Evolutionary conservation across 2,113 vertebrate genomes (phyloP), one percentile per base, ranked within the genome.

Genomic region (Oreochromis aureus): DNA sequence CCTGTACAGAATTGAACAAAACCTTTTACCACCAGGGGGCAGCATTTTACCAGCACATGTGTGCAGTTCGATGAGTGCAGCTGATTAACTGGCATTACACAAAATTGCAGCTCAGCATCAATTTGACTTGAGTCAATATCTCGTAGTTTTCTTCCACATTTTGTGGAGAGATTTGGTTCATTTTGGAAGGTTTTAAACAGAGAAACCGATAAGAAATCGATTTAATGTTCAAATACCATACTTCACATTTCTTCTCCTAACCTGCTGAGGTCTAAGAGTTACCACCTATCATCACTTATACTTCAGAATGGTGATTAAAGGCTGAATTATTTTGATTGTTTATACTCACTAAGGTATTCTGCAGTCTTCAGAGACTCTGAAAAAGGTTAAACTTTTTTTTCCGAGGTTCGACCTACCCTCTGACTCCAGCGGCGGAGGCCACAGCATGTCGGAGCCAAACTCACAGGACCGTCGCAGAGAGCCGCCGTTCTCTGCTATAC

Each of bases 381-480:
- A 46, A 48, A 46, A 46, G 9, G 22, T 41, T 13, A 34, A 53
- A 51, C 53, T 54, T 36, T 41, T 73, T 46, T 15, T 51, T 3
- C 13, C 2, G 2, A 30, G 13, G 19, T 15, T 3, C 76, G 71
- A 93, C 96, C 27, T 89, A 97, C 97, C 97, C 56, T 97, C 96
- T 1, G 97, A 97, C 94, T 97, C 97, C 92, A 97, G 95, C 27
- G 95, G 97, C 2, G 96, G 96, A 0, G 96, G 97, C 97, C 97
- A 97, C 91, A 96, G 61, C 94, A 97, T 96, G 92, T 97, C 97
- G 1, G 96, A 97, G 30, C 97, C 97, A 16, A 97, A 97, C 94
- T 97, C 96, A 15, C 97, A 97, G 94, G 96, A 97, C 6, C 97
- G 95, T 2, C 97, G 93, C 89, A 97, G 93, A 66, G 97, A 97